phyloP scores from a whole-genome alignment of 2,888 invertebrate species.

The Agrypnus murinus region DNA sequence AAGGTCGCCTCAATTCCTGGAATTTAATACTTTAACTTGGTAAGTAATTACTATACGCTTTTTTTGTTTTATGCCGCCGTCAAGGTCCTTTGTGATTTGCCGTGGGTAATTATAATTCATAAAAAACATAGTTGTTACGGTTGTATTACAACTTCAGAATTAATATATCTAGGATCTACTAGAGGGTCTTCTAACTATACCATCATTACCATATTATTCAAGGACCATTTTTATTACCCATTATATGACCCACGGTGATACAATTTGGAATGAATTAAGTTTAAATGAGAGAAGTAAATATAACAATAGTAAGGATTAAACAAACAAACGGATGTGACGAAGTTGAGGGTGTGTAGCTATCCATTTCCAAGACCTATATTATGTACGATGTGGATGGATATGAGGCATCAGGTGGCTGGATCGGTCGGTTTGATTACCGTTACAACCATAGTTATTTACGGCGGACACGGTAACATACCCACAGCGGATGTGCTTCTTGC shows the following conservation, averaged over 20 bases:
- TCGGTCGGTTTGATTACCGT: conserved; percentile 40
- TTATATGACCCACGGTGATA: too few species aligned
- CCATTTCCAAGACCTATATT: not conserved
- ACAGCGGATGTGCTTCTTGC: conserved; percentile 47
- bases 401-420: conserved; percentile 33
- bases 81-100: conserved; percentile 42
- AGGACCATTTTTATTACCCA: too few species aligned
- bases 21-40: conserved; percentile 44
- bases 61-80: conserved; percentile 30
- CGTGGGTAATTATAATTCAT: conserved; percentile 42
- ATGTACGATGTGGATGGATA: not conserved
- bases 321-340: conserved; percentile 27
- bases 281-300: not conserved
- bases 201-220: too few species aligned
- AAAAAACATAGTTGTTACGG: conserved; percentile 29
- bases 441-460: conserved; percentile 43
- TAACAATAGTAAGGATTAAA: too few species aligned
- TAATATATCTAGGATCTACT: too few species aligned
- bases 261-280: too few species aligned
- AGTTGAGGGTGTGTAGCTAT: conserved; percentile 29
- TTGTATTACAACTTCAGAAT: not conserved
- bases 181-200: too few species aligned
- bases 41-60: conserved; percentile 43
- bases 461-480: conserved; percentile 48
- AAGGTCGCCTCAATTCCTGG: conserved; percentile 45